Percentiles rank a stretch among this genome's conserved stretches.
Conservation (phyloP, 2,113 vertebrate species). For the Saguinus midas region DNA sequence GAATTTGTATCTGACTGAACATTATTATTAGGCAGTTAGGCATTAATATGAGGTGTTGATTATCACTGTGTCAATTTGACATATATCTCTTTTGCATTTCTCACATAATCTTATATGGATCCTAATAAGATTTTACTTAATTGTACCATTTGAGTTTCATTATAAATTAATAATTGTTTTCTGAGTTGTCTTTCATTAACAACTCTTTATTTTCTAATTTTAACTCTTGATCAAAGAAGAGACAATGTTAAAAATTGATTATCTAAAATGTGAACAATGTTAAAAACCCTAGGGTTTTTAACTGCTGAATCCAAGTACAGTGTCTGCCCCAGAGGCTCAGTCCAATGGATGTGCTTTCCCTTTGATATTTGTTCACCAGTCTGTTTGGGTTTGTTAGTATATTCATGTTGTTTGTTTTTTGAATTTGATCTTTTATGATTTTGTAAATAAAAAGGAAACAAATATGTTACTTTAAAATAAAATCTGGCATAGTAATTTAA, state of each 20-base stretch:
- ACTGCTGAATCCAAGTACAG: not conserved
- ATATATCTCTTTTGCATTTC: not conserved
- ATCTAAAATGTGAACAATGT: not conserved
- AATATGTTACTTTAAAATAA: slow-evolving; percentile 42
- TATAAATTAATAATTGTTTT: slow-evolving; percentile 14
- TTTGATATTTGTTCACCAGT: not conserved
- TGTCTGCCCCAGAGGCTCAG: not conserved
- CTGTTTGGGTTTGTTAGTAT: not conserved
- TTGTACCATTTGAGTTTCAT: not conserved
- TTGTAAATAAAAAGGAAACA: slow-evolving; percentile 6
- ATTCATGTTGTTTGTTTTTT: not conserved
- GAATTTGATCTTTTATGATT: not conserved
- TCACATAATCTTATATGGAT: not conserved
- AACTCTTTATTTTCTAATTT: slow-evolving; percentile 30
- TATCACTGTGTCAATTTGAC: not conserved
- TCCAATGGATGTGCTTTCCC: not conserved
- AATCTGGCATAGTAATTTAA: slow-evolving; percentile 59
- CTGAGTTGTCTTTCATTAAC: not conserved
- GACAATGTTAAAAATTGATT: not conserved
- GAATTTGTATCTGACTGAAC: not conserved
- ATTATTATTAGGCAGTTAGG: not conserved
- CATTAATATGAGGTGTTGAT: not conserved
- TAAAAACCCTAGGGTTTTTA: not conserved
- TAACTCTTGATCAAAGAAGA: slow-evolving; percentile 28
- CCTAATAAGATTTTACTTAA: slow-evolving; percentile 28